Evolutionary conservation across 2,113 vertebrate genomes (phyloP), one percentile per base, ranked within the genome.

Genomic region (Gymnarchus niloticus): DNA sequence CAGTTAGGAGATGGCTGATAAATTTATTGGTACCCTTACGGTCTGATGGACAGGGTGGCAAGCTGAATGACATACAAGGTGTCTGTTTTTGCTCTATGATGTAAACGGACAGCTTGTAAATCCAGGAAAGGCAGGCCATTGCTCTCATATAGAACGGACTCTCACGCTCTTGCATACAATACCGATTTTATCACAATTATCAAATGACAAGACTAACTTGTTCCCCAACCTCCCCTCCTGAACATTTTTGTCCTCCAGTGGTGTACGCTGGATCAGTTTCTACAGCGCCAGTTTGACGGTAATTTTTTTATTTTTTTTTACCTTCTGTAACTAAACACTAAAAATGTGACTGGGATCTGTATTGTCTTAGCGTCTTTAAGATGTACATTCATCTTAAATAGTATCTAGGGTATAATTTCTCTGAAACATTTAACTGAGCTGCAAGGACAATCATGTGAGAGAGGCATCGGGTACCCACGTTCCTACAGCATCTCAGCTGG

Each of bases 361-460:
- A 41, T 73, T 41, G 33, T 73, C 65, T 17, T 73, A 41, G 65
- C 7, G 33, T 73, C 33, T 73, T 5, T 41, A 73, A 69, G 61
- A 17, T 73, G 65, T 41, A 17, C 65, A 41, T 41, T 25, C 61
- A 69, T 69, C 28, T 69, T 37, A 25, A 33, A 65, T 28, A 65
- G 12, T 25, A 2, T 28, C 28, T 33, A 69, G 19, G 14, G 33
- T 73, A 73, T 73, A 73, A 33, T 19, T 73, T 41, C 33, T 41
- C 33, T 41, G 33, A 73, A 73, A 73, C 17, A 19, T 73, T 73
- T 73, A 73, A 73, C 65, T 41, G 65, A 73, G 65, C 65, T 73
- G 76, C 76, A 78, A 48, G 44, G 76, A 78, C 76, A 78, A 78
- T 78, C 76, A 78, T 8, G 41, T 48, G 76, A 78, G 46, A 61